Evolutionary conservation across 64 coral and sea anemone species (phyloP).

Genomic region (Montipora cactus): DNA sequence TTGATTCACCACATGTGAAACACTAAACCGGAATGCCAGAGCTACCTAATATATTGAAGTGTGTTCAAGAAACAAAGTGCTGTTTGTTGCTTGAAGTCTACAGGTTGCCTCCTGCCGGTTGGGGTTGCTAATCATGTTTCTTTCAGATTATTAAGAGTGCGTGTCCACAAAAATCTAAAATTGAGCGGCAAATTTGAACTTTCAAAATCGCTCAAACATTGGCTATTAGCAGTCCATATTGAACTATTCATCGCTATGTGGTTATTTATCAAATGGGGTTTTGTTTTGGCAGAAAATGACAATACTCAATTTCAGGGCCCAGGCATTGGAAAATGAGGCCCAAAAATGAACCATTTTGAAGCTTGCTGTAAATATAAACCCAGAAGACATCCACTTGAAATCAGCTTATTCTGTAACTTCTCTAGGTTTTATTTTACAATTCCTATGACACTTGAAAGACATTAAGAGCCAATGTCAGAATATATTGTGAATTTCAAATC

Average conservation of each 20-base stretch:
- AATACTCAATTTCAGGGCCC: not conserved
- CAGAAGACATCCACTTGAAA: not conserved
- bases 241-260: conserved; percentile 9
- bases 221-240: conserved; percentile 25
- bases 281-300: conserved; percentile 43
- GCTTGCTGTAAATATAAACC: not conserved
- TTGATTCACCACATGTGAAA: too few species aligned
- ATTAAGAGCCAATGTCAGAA: not conserved
- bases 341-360: conserved; percentile 23
- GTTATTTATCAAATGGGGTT: conserved; percentile 16
- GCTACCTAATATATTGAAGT: too few species aligned
- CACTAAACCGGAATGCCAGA: too few species aligned
- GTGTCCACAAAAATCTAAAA: too few species aligned
- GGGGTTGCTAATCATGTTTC: too few species aligned
- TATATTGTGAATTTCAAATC: not conserved
- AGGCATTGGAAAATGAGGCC: not conserved
- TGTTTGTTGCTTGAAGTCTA: too few species aligned
- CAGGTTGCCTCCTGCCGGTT: too few species aligned
- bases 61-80: too few species aligned
- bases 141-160: too few species aligned
- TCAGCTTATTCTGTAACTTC: conserved; percentile 24
- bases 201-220: conserved; percentile 1
- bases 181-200: not conserved
- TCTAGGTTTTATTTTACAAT: not conserved
- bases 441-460: not conserved